Percentiles rank a stretch among this genome's conserved stretches.
These are phyloP conservation scores for Leiothrix lutea DNA, from an alignment of 2,113 vertebrate species.

Conservation along the genomic window DNA sequence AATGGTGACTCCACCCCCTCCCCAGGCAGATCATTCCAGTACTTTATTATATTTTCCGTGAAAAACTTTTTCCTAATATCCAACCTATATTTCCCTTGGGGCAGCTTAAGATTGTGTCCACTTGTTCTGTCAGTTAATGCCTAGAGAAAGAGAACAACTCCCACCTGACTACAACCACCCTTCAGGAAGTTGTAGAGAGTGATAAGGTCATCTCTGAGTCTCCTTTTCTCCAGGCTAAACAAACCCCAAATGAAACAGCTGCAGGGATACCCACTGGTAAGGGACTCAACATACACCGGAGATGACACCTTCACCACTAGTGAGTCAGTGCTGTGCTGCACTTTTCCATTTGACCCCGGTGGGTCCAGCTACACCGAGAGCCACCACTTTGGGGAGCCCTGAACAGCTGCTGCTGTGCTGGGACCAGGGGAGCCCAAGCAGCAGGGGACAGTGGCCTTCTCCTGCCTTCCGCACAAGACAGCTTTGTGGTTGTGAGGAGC, in stretches of 20 bases:
- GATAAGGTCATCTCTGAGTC: neutral
- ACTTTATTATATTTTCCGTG: no score
- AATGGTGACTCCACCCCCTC: no score
- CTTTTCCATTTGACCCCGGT: neutral
- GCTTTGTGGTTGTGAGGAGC: no score
- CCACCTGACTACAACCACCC: neutral
- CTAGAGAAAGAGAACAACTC: neutral
- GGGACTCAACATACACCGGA: neutral
- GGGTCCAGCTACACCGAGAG: rapidly evolving
- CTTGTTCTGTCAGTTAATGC: neutral
- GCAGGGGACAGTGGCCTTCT: neutral
- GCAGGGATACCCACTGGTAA: neutral
- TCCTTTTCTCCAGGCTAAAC: neutral
- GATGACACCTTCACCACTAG: neutral
- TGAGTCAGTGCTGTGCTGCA: neutral
- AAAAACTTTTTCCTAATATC: no score
- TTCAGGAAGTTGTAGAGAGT: neutral
- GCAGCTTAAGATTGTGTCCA: neutral
- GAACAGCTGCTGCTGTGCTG: neutral
- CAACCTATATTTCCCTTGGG: no score
- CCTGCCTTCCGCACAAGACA: neutral
- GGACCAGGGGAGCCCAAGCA: rapidly evolving
- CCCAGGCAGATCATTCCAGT: no score
- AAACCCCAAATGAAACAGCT: neutral
- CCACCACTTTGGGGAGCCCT: neutral